Conservation (phyloP, 2,888 invertebrate species). For the Tolmerus cingulatus region DNA sequence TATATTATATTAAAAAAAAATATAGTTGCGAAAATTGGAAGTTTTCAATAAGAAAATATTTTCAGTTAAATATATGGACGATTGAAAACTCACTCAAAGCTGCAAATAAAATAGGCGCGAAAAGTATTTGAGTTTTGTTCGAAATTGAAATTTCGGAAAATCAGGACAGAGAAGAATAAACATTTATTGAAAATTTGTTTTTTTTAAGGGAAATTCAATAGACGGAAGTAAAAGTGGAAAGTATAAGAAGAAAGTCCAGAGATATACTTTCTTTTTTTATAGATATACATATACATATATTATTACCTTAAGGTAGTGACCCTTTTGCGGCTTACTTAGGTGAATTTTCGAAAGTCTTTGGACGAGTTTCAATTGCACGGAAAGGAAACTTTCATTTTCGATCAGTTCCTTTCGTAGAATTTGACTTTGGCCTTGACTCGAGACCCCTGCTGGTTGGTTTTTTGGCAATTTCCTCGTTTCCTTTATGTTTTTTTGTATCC, state of each 20-base stretch:
- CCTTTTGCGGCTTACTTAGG: conserved; percentile 58
- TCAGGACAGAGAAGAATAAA: neutral
- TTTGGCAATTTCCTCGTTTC: conserved; percentile 46
- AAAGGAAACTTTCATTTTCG: conserved; percentile 68
- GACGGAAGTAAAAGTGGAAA: neutral
- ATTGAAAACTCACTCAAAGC: neutral
- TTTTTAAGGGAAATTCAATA: neutral
- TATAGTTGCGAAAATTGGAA: neutral
- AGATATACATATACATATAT: neutral
- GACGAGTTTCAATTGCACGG: conserved; percentile 71
- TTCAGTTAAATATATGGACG: neutral
- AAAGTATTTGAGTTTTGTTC: too few species aligned
- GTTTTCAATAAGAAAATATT: neutral
- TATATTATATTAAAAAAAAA: neutral
- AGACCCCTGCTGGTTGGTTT: conserved; percentile 44
- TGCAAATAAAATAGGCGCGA: neutral
- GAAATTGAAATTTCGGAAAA: neutral
- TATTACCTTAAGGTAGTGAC: conserved; percentile 60
- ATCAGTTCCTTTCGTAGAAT: conserved; percentile 61
- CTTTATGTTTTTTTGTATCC: neutral
- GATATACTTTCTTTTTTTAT: neutral
- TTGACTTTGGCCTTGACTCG: neutral
- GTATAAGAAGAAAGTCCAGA: neutral
- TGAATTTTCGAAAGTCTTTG: conserved; percentile 61
- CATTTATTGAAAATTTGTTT: neutral